These are phyloP conservation scores for Ifrita kowaldi DNA, from an alignment of 2,113 vertebrate genomes.

Conservation along the genomic window DNA sequence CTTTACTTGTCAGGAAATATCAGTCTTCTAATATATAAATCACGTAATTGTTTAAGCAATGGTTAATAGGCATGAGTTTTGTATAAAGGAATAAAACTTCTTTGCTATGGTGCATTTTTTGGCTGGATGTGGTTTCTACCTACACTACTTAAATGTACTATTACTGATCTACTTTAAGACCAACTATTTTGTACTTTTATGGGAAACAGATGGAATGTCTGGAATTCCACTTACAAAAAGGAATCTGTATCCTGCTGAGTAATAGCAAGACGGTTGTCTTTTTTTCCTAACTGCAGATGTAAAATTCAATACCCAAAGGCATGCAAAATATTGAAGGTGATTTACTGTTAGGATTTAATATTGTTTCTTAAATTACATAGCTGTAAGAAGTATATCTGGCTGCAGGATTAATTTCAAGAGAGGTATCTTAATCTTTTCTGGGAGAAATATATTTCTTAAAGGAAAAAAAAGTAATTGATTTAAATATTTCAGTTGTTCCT, in stretches of 20 bases:
- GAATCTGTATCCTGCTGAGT: conserved; percentile 69
- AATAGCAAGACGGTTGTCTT: conserved; percentile 34
- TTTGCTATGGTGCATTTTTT: neutral
- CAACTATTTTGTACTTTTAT: conserved; percentile 63
- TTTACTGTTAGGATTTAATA: conserved; percentile 38
- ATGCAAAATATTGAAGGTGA: conserved; percentile 24
- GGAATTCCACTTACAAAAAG: conserved; percentile 70
- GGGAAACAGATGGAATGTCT: conserved; percentile 69
- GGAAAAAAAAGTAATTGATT: neutral
- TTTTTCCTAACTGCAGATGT: conserved; percentile 30
- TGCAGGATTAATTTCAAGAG: conserved; percentile 7
- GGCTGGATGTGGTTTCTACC: neutral
- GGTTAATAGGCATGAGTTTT: neutral
- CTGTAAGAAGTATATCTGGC: neutral
- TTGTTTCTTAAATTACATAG: neutral
- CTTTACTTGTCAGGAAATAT: neutral
- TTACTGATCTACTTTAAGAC: conserved; percentile 42
- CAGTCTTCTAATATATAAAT: neutral
- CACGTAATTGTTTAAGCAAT: neutral
- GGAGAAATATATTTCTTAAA: neutral
- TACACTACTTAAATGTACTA: neutral
- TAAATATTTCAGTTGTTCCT: neutral
- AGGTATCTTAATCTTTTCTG: neutral
- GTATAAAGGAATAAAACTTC: neutral
- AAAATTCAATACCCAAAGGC: conserved; percentile 57